Percentiles rank a stretch among this genome's conserved stretches.
These are phyloP conservation scores for Argyresthia albistria DNA, from an alignment of 2,888 invertebrate genomes.

Conservation along the genomic window DNA sequence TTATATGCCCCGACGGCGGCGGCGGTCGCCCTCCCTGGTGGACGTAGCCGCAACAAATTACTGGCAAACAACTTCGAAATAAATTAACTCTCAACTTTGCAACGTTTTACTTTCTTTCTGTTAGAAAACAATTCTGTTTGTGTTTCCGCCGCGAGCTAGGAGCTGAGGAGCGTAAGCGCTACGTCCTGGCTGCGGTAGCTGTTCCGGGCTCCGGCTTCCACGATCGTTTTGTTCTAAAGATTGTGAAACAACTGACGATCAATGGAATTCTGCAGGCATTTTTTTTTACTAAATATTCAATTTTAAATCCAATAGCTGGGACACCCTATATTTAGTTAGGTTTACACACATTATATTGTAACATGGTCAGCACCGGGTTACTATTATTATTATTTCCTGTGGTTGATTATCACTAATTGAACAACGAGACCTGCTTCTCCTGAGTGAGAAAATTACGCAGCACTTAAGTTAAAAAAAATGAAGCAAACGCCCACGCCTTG, in stretches of 20 bases:
- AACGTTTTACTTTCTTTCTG: constrained; percentile 62
- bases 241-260: neutral
- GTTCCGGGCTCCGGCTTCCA: neutral
- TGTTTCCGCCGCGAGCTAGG: constrained; percentile 24
- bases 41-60: constrained; percentile 65
- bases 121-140: constrained; percentile 61
- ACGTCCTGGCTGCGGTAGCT: neutral
- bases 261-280: no score
- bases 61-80: constrained; percentile 67
- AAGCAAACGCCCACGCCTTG: no score
- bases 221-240: neutral
- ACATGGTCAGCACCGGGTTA: no score
- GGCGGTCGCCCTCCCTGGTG: constrained; percentile 26
- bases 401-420: no score
- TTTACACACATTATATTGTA: no score
- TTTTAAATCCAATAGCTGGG: no score
- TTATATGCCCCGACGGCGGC: constrained; percentile 32
- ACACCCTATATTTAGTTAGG: no score
- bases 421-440: no score
- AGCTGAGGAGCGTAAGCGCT: neutral
- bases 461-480: no score
- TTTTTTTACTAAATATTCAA: no score
- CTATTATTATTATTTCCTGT: no score
- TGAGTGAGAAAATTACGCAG: no score
- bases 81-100: constrained; percentile 67